A percentile compares a stretch with the other conserved stretches of the same genome.
These are phyloP conservation scores for Diachasmimorpha longicaudata DNA, from an alignment of 1,140 invertebrate species.

Conservation along the genomic window DNA sequence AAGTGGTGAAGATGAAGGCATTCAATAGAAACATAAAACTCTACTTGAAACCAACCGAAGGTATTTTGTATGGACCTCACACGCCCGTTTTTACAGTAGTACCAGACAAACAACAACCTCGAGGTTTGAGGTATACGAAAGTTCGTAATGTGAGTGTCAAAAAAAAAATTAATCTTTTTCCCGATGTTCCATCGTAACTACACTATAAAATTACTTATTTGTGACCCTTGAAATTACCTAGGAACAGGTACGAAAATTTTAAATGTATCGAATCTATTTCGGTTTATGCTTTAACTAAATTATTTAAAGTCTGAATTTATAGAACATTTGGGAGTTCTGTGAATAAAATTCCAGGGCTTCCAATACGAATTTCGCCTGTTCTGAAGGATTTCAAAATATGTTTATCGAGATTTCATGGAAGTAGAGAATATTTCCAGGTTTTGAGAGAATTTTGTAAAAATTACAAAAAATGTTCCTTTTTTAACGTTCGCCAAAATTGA, in stretches of 20 bases:
- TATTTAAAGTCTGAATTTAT: no score
- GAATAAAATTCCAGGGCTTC: no score
- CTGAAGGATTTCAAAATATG: no score
- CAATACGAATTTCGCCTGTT: no score
- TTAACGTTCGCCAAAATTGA: no score
- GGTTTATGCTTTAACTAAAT: no score
- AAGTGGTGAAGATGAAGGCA: slow-evolving; percentile 34
- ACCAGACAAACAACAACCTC: slow-evolving; percentile 26
- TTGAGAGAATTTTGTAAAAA: no score
- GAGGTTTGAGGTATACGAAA: slow-evolving; percentile 38
- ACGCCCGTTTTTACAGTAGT: slow-evolving; percentile 46
- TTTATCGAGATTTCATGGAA: no score
- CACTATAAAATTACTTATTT: neutral
- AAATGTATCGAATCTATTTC: no score
- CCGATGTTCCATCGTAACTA: neutral
- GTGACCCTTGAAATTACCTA: neutral
- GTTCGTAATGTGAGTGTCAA: slow-evolving; percentile 27
- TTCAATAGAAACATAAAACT: slow-evolving; percentile 39
- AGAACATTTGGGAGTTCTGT: no score
- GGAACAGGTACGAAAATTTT: neutral
- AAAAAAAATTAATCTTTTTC: neutral
- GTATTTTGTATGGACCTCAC: slow-evolving; percentile 39
- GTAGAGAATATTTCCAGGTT: no score
- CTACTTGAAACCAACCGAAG: slow-evolving; percentile 44
- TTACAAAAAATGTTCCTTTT: no score